phyloP scores from a whole-genome alignment of 2,113 vertebrate species.

The Emydocephalus ijimae region DNA sequence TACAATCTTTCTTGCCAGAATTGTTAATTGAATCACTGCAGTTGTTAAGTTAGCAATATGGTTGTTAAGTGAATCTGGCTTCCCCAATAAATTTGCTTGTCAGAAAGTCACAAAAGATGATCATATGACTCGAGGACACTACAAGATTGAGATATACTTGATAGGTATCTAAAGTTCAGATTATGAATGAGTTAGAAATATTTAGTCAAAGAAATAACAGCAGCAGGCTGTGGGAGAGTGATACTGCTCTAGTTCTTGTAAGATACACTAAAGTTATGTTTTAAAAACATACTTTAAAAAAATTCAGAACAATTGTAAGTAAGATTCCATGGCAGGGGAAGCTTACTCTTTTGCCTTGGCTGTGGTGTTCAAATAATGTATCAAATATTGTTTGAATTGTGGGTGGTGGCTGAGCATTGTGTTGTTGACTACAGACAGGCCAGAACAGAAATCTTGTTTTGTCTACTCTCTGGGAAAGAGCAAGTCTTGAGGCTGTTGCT shows the following conservation, averaged over 20 bases:
- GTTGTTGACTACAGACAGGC: not conserved
- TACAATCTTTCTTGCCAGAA: not conserved
- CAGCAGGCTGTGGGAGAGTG: not conserved
- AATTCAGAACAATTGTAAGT: not conserved
- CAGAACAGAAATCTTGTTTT: not conserved
- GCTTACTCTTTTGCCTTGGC: not conserved
- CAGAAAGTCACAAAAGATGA: not conserved
- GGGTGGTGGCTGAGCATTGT: not conserved
- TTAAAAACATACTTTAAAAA: not conserved
- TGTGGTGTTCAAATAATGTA: not conserved
- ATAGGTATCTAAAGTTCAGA: not conserved
- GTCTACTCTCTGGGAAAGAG: fast-evolving
- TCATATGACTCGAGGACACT: not conserved
- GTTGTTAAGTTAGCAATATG: not conserved
- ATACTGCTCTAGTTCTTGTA: not conserved
- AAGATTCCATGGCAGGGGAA: not conserved
- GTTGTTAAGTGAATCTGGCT: not conserved
- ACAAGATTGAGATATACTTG: not conserved
- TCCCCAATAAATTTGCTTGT: not conserved
- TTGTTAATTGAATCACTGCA: not conserved
- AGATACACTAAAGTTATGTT: not conserved
- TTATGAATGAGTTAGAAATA: not conserved
- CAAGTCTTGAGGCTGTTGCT: not conserved
- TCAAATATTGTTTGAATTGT: not conserved
- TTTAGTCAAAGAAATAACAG: not conserved